Conservation (phyloP, 2,113 vertebrate species). For the Sapajus apella region DNA sequence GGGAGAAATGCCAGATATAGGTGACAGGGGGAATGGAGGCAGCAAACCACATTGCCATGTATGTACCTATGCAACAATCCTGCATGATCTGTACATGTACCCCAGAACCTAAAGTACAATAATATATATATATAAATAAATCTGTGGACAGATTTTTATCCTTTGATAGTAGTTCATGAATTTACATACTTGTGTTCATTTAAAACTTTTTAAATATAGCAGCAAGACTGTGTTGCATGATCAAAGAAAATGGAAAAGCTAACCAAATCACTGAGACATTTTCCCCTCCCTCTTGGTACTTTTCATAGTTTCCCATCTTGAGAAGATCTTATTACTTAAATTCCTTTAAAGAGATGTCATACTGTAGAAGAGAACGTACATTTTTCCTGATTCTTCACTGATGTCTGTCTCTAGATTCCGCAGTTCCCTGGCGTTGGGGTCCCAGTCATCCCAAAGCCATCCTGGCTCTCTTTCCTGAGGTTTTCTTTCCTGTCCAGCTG, state of each 20-base stretch:
- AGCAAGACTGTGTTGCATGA: not conserved
- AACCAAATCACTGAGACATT: not conserved
- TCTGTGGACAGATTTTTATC: not conserved
- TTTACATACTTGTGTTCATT: not conserved
- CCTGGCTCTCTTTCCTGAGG: not conserved
- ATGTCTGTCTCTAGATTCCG: not conserved
- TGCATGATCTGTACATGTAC: too few species aligned
- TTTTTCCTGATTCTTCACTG: not conserved
- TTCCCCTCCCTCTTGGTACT: not conserved
- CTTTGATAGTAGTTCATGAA: not conserved
- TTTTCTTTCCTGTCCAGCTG: not conserved
- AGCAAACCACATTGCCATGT: too few species aligned
- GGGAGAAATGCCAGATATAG: too few species aligned
- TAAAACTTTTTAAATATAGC: not conserved
- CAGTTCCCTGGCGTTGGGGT: not conserved
- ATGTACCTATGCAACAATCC: too few species aligned
- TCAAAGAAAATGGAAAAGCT: not conserved
- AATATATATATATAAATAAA: not conserved
- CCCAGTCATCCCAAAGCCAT: not conserved
- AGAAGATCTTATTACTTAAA: not conserved
- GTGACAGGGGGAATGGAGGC: too few species aligned
- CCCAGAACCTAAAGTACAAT: too few species aligned
- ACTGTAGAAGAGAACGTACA: not conserved
- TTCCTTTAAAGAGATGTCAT: not conserved
- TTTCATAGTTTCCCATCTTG: not conserved